A percentile compares a stretch with the other conserved stretches of the same genome.
phyloP scores from a whole-genome alignment of 2,797 vertebrate species.

The Rhinophrynus dorsalis region DNA sequence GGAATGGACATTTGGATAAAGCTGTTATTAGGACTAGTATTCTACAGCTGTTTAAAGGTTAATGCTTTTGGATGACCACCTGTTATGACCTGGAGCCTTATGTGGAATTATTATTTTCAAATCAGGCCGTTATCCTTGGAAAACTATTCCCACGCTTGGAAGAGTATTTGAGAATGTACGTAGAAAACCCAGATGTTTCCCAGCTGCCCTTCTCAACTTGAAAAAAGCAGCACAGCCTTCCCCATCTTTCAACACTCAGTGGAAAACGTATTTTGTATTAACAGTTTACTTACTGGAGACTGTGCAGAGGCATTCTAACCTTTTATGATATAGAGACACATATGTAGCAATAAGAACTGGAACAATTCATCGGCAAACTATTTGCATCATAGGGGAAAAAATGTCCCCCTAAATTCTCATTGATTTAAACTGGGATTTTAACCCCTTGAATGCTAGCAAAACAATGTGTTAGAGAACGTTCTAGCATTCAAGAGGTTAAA shows the following conservation, averaged over 20 bases:
- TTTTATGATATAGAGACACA: neutral
- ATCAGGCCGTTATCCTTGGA: neutral
- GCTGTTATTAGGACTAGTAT: no score
- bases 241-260: neutral
- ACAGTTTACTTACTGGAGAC: neutral
- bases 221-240: neutral
- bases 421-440: no score
- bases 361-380: no score
- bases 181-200: constrained; percentile 26
- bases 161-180: constrained; percentile 13
- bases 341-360: neutral
- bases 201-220: constrained; percentile 36
- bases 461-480: no score
- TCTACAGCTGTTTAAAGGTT: neutral
- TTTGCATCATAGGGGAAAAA: no score
- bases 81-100: neutral
- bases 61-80: neutral
- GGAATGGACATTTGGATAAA: no score
- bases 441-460: no score
- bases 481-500: no score
- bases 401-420: no score
- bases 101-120: neutral
- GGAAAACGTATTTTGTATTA: neutral
- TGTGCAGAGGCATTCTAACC: neutral
- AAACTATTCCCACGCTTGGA: constrained; percentile 21